These are phyloP conservation scores for Idaea straminata DNA, from an alignment of 2,888 invertebrate genomes.

Conservation along the genomic window DNA sequence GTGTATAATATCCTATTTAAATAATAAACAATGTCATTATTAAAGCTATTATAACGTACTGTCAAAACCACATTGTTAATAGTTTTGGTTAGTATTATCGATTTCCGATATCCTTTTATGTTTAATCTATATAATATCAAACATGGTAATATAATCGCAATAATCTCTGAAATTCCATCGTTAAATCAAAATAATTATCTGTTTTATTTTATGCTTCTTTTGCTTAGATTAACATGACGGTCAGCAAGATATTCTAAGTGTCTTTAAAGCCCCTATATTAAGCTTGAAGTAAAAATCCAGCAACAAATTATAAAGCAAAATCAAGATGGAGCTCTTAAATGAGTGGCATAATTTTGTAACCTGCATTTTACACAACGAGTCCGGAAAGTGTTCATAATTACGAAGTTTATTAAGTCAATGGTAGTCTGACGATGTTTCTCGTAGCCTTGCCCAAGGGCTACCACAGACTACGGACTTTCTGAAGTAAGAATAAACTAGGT, in stretches of 20 bases:
- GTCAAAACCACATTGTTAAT: neutral
- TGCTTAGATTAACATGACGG: neutral
- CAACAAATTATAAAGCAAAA: conserved; percentile 4
- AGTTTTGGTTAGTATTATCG: neutral
- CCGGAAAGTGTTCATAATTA: conserved; percentile 18
- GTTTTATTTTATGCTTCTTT: neutral
- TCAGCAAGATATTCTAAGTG: neutral
- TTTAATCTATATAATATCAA: neutral
- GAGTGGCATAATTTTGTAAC: neutral
- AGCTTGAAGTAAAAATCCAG: neutral
- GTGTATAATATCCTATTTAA: neutral
- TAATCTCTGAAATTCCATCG: neutral
- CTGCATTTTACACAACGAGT: conserved; percentile 3
- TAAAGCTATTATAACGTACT: neutral
- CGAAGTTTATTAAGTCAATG: conserved; percentile 21
- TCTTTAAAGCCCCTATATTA: neutral
- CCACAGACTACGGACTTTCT: neutral
- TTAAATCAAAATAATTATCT: neutral
- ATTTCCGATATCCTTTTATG: neutral
- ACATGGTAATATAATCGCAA: neutral
- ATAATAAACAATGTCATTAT: neutral
- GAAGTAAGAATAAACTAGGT: no score
- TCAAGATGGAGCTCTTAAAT: neutral
- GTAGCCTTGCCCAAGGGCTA: neutral
- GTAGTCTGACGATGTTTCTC: conserved; percentile 16